Evolutionary conservation across 1,140 invertebrate genomes (phyloP).

Genomic region (Pseudomyrmex flavicornis): DNA sequence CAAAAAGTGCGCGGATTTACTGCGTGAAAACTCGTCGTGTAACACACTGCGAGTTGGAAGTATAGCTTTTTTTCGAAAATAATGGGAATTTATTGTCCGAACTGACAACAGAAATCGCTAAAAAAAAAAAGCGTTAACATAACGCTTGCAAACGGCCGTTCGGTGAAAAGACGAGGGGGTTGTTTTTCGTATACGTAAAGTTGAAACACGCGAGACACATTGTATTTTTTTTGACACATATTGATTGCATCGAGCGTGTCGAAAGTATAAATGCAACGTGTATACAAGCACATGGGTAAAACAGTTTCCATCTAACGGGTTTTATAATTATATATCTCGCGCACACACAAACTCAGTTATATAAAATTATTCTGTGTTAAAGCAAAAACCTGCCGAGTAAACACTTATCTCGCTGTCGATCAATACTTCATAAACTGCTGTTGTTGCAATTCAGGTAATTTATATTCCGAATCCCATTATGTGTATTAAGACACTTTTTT

Average conservation of each 20-base stretch:
- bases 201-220: slow-evolving; percentile 24
- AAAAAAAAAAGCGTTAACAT: slow-evolving; percentile 1
- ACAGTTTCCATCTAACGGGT: neutral
- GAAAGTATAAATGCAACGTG: too few relatives aligned
- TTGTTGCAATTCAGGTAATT: neutral
- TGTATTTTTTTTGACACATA: slow-evolving; percentile 12
- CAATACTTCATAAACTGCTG: neutral
- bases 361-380: neutral
- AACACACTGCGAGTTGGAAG: slow-evolving; percentile 31
- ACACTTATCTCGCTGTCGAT: neutral
- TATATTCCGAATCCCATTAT: neutral
- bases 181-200: slow-evolving; percentile 15
- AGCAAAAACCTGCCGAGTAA: neutral
- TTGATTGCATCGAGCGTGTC: slow-evolving; percentile 7
- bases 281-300: neutral
- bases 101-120: slow-evolving; percentile 30
- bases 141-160: neutral
- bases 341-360: neutral
- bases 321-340: slow-evolving; percentile 12
- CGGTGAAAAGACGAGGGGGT: slow-evolving; percentile 22
- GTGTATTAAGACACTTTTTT: neutral
- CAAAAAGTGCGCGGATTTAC: slow-evolving; percentile 19
- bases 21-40: slow-evolving; percentile 21
- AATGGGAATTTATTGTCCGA: slow-evolving; percentile 53
- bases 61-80: slow-evolving; percentile 15